A percentile compares a stretch with the other conserved stretches of the same genome.
phyloP scores from a whole-genome alignment of 2,888 invertebrate genomes.

The Anthophora plumipes region DNA sequence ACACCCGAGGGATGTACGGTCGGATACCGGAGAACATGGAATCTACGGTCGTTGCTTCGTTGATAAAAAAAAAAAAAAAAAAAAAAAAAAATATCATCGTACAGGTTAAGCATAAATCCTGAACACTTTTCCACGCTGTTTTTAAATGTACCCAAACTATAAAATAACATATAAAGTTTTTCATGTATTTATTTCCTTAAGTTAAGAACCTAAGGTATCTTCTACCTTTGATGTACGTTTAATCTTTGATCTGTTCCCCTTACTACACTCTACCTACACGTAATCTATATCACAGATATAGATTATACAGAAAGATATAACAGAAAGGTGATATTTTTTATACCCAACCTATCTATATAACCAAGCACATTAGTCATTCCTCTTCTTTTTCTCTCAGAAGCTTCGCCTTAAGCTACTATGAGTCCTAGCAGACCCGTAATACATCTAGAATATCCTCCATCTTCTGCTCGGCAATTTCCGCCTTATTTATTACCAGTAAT shows the following conservation, averaged over 20 bases:
- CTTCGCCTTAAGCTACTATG: constrained; percentile 2
- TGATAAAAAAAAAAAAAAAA: constrained; percentile 50
- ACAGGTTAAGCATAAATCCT: neutral
- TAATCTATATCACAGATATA: neutral
- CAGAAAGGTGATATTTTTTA: constrained; percentile 1
- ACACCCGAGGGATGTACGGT: constrained; percentile 47
- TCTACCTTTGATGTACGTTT: neutral
- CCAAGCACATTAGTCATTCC: constrained; percentile 5
- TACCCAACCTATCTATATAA: neutral
- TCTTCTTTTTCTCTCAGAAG: neutral
- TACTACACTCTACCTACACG: neutral
- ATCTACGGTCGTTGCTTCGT: constrained; percentile 31
- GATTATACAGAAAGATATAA: too few relatives aligned
- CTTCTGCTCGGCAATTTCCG: constrained; percentile 33
- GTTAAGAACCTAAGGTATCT: neutral
- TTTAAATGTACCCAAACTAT: neutral
- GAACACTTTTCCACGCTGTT: neutral
- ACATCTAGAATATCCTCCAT: constrained; percentile 21
- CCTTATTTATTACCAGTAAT: constrained; percentile 38
- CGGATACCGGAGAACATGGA: constrained; percentile 22
- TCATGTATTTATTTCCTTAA: neutral
- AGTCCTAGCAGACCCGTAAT: neutral
- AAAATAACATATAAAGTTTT: neutral
- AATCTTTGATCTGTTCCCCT: neutral
- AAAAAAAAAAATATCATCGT: constrained; percentile 40